A percentile compares a stretch with the other conserved stretches of the same genome.
Conservation (phyloP, 1,140 invertebrate species). For the Drosophila arizonae region DNA sequence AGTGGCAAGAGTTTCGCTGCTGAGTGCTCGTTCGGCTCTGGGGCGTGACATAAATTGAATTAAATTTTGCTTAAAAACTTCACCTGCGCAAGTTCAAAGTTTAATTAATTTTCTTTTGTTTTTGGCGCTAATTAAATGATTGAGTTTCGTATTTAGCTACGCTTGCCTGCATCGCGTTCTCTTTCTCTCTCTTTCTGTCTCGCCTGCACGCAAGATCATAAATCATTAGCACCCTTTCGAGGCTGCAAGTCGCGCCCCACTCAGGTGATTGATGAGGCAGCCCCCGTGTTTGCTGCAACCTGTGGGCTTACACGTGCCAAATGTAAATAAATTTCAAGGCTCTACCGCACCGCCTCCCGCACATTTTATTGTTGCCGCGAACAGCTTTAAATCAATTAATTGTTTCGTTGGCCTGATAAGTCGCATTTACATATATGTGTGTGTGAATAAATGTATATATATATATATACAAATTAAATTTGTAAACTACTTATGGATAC, state of each 20-base stretch:
- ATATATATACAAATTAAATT: too few relatives aligned
- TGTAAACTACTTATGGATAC: too few relatives aligned
- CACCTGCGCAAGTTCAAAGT: constrained; percentile 65
- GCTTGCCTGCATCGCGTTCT: constrained; percentile 15
- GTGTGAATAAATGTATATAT: too few relatives aligned
- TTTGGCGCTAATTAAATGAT: constrained; percentile 76
- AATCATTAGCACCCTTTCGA: constrained; percentile 71
- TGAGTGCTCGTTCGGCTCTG: neutral
- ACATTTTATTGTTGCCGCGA: neutral
- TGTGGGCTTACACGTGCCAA: constrained; percentile 52
- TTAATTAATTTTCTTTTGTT: constrained; percentile 80
- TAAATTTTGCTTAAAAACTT: constrained; percentile 69
- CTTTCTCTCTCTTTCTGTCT: neutral
- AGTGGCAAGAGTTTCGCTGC: neutral
- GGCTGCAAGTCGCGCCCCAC: constrained; percentile 46
- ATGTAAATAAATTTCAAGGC: constrained; percentile 42
- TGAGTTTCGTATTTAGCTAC: constrained; percentile 72
- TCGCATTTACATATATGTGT: too few relatives aligned
- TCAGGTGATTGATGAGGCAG: constrained; percentile 70
- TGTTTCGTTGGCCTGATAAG: neutral
- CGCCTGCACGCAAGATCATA: constrained; percentile 45
- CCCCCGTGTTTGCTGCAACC: constrained; percentile 45
- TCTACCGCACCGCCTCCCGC: neutral
- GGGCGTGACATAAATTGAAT: constrained; percentile 72
- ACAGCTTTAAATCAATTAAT: constrained; percentile 22